Evolutionary conservation across 2,113 vertebrate species (phyloP).

Genomic region (Arizona elegans): DNA sequence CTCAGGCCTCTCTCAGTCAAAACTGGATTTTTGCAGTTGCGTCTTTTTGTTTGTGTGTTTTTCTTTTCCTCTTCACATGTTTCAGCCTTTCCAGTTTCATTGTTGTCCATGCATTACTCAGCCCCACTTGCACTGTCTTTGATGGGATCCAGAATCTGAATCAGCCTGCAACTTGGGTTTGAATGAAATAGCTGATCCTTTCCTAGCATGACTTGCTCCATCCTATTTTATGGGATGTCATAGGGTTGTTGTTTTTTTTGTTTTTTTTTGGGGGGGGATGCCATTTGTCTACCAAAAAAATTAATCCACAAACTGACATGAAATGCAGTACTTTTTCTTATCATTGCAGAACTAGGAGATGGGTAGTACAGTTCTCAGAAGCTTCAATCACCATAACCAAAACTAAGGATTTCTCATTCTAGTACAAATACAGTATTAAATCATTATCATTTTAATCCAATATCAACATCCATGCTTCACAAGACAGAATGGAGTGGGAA

Average conservation of each 20-base stretch:
- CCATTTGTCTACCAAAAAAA: slow-evolving; percentile 16
- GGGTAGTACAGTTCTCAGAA: background rate
- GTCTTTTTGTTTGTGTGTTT: slow-evolving; percentile 80
- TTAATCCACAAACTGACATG: slow-evolving; percentile 29
- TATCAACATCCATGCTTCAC: background rate
- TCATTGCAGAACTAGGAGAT: background rate
- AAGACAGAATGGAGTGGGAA: background rate
- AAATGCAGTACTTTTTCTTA: slow-evolving; percentile 4
- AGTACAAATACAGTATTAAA: slow-evolving; percentile 1
- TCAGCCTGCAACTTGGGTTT: slow-evolving; percentile 55
- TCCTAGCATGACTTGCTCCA: slow-evolving; percentile 50
- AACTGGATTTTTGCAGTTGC: slow-evolving; percentile 99
- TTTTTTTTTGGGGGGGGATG: slow-evolving; percentile 22
- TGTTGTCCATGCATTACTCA: slow-evolving; percentile 38
- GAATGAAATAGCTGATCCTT: slow-evolving; percentile 44
- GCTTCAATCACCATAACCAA: background rate
- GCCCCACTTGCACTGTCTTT: slow-evolving; percentile 19
- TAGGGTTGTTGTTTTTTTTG: background rate
- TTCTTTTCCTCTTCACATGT: slow-evolving; percentile 58
- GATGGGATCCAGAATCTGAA: slow-evolving; percentile 50
- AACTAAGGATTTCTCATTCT: slow-evolving; percentile 2
- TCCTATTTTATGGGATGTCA: background rate
- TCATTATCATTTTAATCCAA: slow-evolving; percentile 15
- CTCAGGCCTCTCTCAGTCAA: slow-evolving; percentile 97
- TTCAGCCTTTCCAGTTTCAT: slow-evolving; percentile 55